Base-by-base conservation (phyloP, 2,113 vertebrate genomes). In the Rhodinocichla rosea region DNA sequence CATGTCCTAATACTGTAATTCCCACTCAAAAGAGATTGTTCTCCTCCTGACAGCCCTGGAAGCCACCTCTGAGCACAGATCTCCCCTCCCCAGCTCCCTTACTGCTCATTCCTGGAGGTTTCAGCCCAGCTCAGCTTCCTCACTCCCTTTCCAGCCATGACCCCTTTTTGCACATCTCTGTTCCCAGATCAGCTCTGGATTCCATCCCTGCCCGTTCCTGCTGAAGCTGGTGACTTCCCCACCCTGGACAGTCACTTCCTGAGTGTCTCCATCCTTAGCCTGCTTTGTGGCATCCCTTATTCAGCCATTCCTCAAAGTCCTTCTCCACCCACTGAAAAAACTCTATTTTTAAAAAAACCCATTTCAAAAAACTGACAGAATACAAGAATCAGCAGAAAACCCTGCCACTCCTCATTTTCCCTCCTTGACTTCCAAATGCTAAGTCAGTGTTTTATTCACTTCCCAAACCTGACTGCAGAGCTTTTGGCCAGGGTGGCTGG, bases 321-420 rank as follows among this genome's bases (percentile, higher is more conserved):
- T 22, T 18, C 52, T 42, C 68, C n/a, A 3, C 0, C 0, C 56
- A 39, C 21, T 49, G 15, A 30, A 62, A 76, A 76, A 40, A 9
- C 3, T 0, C 8, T n/a, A 26, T 14, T 10, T 28, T 32, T 16
- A 17, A 45, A 59, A 75, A 78, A 32, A 1, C 0, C 1, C 6
- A 19, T 19, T 90, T 33, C 39, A 10, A 27, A 57, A 77, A 60
- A 10, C 17, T 42, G 28, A 3, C 2, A 4, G 27, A 7, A 13
- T 0, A 13, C 21, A 33, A 30, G 10, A 33, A 15, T 0, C 1
- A 7, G 8, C 32, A 76, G 13, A 57, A 87, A 50, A n/a, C 32
- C 27, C 63, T 12, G 35, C 52, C 59, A 4, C 39, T 14, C 52
- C 65, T 37, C 22, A 26, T 42, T 56, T 64, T 21, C 53, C 39